Evolutionary conservation across 2,888 invertebrate species (phyloP).

Genomic region (Junonia oenone): DNA sequence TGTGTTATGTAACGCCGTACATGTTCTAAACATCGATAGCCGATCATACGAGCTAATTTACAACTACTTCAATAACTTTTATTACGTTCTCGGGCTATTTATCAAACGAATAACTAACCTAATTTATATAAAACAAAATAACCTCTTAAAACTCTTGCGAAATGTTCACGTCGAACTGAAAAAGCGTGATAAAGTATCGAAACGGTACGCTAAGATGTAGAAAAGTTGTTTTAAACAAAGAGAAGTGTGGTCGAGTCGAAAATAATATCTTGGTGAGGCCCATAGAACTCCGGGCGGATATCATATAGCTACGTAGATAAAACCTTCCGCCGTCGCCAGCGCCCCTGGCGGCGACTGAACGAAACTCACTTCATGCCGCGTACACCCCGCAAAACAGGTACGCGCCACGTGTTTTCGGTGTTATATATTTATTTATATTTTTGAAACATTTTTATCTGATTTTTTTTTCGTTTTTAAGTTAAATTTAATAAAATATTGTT

Average conservation of each 20-base stretch:
- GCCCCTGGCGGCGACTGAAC: slow-evolving; percentile 63
- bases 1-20: slow-evolving; percentile 60
- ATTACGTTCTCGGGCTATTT: slow-evolving; percentile 27
- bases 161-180: slow-evolving; percentile 42
- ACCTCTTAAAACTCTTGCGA: slow-evolving; percentile 50
- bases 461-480: too few species aligned
- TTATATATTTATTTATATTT: slow-evolving; percentile 36
- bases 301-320: slow-evolving; percentile 78
- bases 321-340: slow-evolving; percentile 76
- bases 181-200: slow-evolving; percentile 51
- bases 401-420: slow-evolving; percentile 31
- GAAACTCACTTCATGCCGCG: slow-evolving; percentile 69
- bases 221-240: slow-evolving; percentile 74
- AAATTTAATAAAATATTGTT: too few species aligned
- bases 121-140: slow-evolving; percentile 37
- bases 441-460: slow-evolving; percentile 8
- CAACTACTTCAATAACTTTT: slow-evolving; percentile 47
- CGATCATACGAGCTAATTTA: slow-evolving; percentile 41
- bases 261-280: slow-evolving; percentile 71
- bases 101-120: slow-evolving; percentile 34
- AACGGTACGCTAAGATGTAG: slow-evolving; percentile 51
- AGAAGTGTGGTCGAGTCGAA: slow-evolving; percentile 61
- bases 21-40: slow-evolving; percentile 51
- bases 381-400: slow-evolving; percentile 60
- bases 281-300: slow-evolving; percentile 70